These are phyloP conservation scores for Magallana nippona DNA, from an alignment of 2,888 invertebrate species.

Conservation along the genomic window DNA sequence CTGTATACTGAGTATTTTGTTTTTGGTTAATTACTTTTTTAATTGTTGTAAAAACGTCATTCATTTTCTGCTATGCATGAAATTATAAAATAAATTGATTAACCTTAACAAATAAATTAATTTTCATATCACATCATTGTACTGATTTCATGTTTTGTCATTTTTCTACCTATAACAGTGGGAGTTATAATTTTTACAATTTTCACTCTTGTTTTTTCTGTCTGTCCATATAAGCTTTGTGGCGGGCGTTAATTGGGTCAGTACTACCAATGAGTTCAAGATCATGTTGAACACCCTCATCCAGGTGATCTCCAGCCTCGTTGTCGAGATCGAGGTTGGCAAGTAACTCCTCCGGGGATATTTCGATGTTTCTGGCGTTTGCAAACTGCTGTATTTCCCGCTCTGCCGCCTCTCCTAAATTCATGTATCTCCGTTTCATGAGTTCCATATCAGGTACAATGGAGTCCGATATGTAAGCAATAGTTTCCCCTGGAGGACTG, in stretches of 20 bases:
- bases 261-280: conserved; percentile 65
- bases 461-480: conserved; percentile 54
- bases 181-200: background rate
- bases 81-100: background rate
- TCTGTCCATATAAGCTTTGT: conserved; percentile 50
- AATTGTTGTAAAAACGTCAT: too few species aligned
- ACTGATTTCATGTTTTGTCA: background rate
- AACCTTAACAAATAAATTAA: background rate
- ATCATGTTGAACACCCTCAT: conserved; percentile 60
- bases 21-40: too few species aligned
- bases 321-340: conserved; percentile 35
- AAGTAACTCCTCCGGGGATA: conserved; percentile 57
- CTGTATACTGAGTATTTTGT: too few species aligned
- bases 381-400: conserved; percentile 44
- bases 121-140: too few species aligned
- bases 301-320: conserved; percentile 45
- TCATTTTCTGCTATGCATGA: too few species aligned
- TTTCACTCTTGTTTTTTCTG: background rate
- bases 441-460: conserved; percentile 58
- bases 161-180: background rate
- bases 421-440: conserved; percentile 60
- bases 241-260: conserved; percentile 60
- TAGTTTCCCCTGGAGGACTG: conserved; percentile 48
- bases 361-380: conserved; percentile 49
- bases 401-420: conserved; percentile 45